A percentile compares a stretch with the other conserved stretches of the same genome.
These are phyloP conservation scores for Deilephila elpenor DNA, from an alignment of 2,888 invertebrate species.

Conservation along the genomic window DNA sequence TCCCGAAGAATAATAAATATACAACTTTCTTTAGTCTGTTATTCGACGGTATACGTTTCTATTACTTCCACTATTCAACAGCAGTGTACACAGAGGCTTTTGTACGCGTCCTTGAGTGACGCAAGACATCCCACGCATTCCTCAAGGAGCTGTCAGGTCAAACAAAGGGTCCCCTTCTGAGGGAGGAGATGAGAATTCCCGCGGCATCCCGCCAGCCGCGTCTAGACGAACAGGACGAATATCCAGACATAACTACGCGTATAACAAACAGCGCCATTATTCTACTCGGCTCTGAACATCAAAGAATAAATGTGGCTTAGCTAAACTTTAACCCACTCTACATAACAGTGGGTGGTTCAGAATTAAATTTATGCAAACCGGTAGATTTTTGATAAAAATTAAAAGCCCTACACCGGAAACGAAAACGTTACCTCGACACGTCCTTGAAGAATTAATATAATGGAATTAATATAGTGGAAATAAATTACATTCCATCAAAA, in stretches of 20 bases:
- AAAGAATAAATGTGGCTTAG: conserved; percentile 34
- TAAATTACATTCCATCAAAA: not conserved
- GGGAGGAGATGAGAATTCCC: conserved; percentile 48
- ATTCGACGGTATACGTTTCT: not conserved
- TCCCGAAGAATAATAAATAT: not conserved
- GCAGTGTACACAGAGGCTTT: conserved; percentile 37
- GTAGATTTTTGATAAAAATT: no score
- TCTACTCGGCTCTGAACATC: conserved; percentile 33
- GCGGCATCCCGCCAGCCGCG: conserved; percentile 41
- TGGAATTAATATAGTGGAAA: no score
- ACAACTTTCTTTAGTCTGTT: not conserved
- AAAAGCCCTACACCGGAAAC: no score
- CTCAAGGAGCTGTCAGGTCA: conserved; percentile 44
- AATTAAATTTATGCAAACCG: no score
- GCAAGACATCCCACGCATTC: conserved; percentile 50
- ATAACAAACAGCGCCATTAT: conserved; percentile 45
- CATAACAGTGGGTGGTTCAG: no score
- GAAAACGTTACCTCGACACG: no score
- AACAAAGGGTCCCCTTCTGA: conserved; percentile 41
- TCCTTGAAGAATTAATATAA: no score
- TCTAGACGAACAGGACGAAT: conserved; percentile 48
- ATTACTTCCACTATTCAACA: conserved; percentile 5
- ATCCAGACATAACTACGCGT: conserved; percentile 38
- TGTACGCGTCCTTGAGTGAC: conserved; percentile 45
- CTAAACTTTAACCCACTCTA: conserved; percentile 34